Conservation (phyloP, 2,113 vertebrate species). For the Misgurnus anguillicaudatus region DNA sequence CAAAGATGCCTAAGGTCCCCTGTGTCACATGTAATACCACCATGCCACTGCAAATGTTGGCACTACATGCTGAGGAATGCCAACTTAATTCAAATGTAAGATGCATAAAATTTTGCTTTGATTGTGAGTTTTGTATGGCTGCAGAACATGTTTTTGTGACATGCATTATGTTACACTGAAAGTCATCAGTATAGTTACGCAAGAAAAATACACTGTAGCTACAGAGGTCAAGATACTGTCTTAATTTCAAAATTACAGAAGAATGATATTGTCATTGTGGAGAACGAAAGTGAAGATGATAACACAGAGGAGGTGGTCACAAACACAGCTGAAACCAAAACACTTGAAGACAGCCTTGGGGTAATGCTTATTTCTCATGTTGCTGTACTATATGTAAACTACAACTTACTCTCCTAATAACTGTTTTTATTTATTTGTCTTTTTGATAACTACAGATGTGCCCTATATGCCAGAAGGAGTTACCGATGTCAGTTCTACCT, state of each 20-base stretch:
- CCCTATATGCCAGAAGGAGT: conserved; percentile 14
- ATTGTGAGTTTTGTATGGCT: background rate
- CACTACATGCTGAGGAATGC: conserved; percentile 8
- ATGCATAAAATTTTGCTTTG: background rate
- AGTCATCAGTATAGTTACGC: no score
- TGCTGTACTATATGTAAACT: background rate
- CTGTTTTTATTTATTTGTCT: background rate
- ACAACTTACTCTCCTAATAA: background rate
- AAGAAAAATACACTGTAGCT: background rate
- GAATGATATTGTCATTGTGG: background rate
- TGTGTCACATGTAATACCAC: conserved; percentile 23
- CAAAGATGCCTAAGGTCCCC: conserved; percentile 30
- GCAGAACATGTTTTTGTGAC: background rate
- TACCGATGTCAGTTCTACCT: background rate
- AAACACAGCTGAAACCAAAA: background rate
- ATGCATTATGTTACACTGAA: no score
- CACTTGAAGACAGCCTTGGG: background rate
- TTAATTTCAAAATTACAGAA: background rate
- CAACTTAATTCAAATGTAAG: conserved; percentile 23
- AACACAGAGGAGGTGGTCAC: background rate
- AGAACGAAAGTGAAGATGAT: background rate
- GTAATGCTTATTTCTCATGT: conserved; percentile 1
- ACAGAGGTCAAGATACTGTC: background rate
- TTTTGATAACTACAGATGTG: background rate
- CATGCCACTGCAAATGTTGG: conserved; percentile 27